A percentile compares a stretch with the other conserved stretches of the same genome.
Conservation (phyloP, 1,140 invertebrate species). For the Battus philenor region DNA sequence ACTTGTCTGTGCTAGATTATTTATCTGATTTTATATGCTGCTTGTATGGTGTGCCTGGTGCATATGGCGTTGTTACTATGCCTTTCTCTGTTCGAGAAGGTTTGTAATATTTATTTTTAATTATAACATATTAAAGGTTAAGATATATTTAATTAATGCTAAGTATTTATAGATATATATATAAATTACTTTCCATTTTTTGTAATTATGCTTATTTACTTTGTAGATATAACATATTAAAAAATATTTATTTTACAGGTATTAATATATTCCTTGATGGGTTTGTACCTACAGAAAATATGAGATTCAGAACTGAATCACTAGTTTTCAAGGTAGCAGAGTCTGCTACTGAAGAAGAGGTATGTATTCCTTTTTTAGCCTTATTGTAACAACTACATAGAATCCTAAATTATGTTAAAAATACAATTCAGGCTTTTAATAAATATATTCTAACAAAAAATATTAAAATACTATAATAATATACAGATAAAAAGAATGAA, state of each 20-base stretch:
- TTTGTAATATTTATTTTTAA: conserved; percentile 26
- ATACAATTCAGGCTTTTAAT: too few relatives aligned
- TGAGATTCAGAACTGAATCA: conserved; percentile 97
- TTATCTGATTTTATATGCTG: conserved; percentile 99
- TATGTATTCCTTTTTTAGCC: too few relatives aligned
- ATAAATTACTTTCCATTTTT: too few relatives aligned
- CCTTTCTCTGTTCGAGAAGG: conserved; percentile 99
- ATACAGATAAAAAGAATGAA: conserved; percentile 90
- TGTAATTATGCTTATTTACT: too few relatives aligned
- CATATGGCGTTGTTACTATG: conserved; percentile 99
- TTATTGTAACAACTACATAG: too few relatives aligned
- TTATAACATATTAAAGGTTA: too few relatives aligned
- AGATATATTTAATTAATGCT: too few relatives aligned
- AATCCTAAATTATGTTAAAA: too few relatives aligned
- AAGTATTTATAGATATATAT: too few relatives aligned
- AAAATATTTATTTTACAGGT: conserved; percentile 79
- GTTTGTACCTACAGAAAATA: conserved; percentile 99
- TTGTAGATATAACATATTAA: too few relatives aligned
- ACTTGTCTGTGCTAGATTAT: conserved; percentile 99
- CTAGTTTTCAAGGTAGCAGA: conserved; percentile 99
- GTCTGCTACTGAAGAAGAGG: conserved; percentile 97
- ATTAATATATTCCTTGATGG: conserved; percentile 99
- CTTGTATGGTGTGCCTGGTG: conserved; percentile 98
- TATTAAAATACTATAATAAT: too few relatives aligned
- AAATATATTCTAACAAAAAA: too few relatives aligned